Base-by-base conservation (phyloP, 1,140 invertebrate species). In the Whitmania pigra region DNA sequence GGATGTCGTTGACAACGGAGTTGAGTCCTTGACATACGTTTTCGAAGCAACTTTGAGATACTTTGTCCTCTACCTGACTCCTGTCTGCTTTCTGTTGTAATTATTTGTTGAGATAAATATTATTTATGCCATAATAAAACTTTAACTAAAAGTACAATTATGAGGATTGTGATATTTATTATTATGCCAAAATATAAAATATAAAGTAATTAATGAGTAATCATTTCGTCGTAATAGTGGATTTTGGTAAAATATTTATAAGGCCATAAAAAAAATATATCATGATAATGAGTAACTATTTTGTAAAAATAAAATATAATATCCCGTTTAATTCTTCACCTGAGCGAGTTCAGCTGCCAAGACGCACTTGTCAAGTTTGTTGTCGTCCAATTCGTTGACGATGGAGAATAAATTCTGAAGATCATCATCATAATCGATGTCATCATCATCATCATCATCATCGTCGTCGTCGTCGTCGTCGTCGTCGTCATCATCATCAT, bases 351-450 rank as follows among this genome's bases (percentile, higher is more conserved):
- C 69, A 9, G 25, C 25, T 4, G 49, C 49, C 69, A 70, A 13
- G 22, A 49, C 36, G 29, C 49, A 53, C 29, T 70, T 70, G 53
- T 70, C 69, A 2, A 70, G 31, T 53, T 70, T 70, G 49, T 70
- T 70, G 25, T 70, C 69, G 29, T 70, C 69, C 17, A 70, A 49
- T 25, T 70, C 69, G 43, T 70, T 70, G 43, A 70, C 69, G 49
- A 70, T 70, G n/a, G 31, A 43, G 29, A 53, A 70, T 53, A 70
- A 70, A 53, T 53, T 70, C 69, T 70, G 69, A 68, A 31, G 13
- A 63, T 63, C n/a, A 60, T 60, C 57, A 7, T 60, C 27, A 22
- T 60, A 4, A 22, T 60, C 27, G n/a, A 6, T 9, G 57, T 60
- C 9, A 9, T 60, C 27, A 29, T 60, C 27, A 60, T 60, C 27